Conservation (phyloP, 2,113 vertebrate genomes). For the Aptenodytes forsteri region DNA sequence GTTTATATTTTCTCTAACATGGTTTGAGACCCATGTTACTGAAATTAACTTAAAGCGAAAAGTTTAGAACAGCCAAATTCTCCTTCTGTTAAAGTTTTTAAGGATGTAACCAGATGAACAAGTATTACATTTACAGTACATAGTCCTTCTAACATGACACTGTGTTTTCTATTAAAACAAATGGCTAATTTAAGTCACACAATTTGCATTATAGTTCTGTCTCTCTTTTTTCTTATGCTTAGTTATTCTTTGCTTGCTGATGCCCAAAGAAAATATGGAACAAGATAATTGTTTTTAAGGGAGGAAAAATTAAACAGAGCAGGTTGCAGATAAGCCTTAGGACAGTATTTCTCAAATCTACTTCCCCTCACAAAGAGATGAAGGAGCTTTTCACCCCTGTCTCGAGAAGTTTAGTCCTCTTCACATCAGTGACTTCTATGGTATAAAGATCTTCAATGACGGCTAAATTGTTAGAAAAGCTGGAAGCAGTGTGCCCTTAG, state of each 20-base stretch:
- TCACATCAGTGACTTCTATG: background rate
- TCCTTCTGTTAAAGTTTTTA: background rate
- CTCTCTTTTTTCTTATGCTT: background rate
- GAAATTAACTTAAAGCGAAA: background rate
- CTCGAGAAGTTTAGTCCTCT: background rate
- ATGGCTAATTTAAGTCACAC: background rate
- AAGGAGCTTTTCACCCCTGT: background rate
- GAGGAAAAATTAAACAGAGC: background rate
- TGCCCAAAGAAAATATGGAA: background rate
- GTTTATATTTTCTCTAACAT: background rate
- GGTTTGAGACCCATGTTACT: background rate
- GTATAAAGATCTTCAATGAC: background rate
- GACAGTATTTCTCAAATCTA: background rate
- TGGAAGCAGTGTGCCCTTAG: background rate
- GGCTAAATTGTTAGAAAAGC: background rate
- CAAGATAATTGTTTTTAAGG: background rate
- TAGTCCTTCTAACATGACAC: background rate
- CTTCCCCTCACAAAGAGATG: background rate
- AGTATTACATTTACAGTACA: background rate
- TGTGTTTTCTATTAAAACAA: background rate
- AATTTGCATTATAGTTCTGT: background rate
- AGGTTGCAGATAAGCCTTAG: background rate
- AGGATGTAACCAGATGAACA: background rate
- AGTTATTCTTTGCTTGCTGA: background rate
- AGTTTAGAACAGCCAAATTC: background rate